Base-by-base conservation (phyloP, 2,113 vertebrate genomes). In the Perca schrenkii region DNA sequence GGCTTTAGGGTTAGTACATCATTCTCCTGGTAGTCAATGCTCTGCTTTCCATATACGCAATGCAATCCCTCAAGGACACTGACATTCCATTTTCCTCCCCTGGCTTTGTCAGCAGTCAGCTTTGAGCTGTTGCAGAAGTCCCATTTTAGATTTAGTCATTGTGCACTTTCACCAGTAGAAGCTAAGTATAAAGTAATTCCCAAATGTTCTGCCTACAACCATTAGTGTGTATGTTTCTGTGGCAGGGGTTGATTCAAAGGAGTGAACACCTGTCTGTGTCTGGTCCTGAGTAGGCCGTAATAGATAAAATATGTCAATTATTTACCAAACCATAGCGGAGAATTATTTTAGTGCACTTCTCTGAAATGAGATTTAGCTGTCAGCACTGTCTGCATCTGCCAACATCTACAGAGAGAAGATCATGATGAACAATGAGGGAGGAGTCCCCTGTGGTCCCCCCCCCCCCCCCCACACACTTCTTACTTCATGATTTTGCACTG, bases 101-200 rank as follows among this genome's bases (percentile, higher is more conserved):
- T 62, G 76, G 74, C 47, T 88, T 86, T 87, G 81, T 85, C 86
- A 88, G 88, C 75, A 89, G 71, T 84, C 77, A 57, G 62, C 43
- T 73, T 89, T 90, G 88, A 90, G 77, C 73, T 82, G 62, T 91
- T 90, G 83, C 91, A 92, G 86, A 80, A 89, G 66, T 82, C 52
- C 80, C 62, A 46, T 86, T 80, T 79, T 73, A 72, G 71, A 74
- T 83, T 89, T 74, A 74, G 85, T 74, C 80, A 88, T 86, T 81
- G 67, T 80, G 25, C 65, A 70, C 64, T 57, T 74, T 75, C 8
- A 76, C 70, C 64, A 69, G 68, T 64, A 50, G 61, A 56, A 54
- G 73, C 79, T 89, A 83, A 82, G 83, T 85, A 85, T 76, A 86
- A 85, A 77, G 56, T 46, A 60, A 66, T 72, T 79, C 82, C 76